Conservation (phyloP, 2,113 vertebrate genomes). For the Macrotis lagotis region DNA sequence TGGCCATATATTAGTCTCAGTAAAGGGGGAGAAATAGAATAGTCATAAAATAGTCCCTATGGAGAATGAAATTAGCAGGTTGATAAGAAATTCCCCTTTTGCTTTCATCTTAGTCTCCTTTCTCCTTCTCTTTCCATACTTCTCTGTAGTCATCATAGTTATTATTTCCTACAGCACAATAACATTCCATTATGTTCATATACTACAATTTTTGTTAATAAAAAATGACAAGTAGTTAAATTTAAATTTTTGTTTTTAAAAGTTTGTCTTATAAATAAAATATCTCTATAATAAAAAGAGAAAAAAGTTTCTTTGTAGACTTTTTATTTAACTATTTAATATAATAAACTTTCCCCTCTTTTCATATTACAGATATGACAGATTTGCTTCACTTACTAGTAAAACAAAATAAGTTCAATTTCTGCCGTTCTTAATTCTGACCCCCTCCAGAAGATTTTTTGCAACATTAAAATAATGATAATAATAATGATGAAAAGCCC, state of each 20-base stretch:
- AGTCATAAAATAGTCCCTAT: neutral
- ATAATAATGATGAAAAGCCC: neutral
- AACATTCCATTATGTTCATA: neutral
- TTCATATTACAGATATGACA: neutral
- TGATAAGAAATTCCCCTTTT: neutral
- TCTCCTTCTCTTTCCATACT: neutral
- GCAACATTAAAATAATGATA: neutral
- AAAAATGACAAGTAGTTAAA: neutral
- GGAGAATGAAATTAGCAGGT: neutral
- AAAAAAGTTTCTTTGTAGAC: no score
- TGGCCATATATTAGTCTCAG: neutral
- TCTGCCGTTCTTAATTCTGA: neutral
- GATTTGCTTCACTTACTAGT: neutral
- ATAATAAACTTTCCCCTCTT: neutral
- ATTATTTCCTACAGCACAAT: neutral
- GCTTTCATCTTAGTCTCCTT: neutral
- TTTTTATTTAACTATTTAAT: neutral
- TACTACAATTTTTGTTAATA: neutral
- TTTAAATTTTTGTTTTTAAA: neutral
- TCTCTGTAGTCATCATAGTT: neutral
- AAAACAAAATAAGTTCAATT: constrained; percentile 2
- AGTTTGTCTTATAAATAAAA: no score
- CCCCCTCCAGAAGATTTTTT: neutral
- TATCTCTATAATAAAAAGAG: no score
- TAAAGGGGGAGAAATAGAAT: neutral